Percentiles rank a stretch among this genome's conserved stretches.
Evolutionary conservation across 2,888 invertebrate species (phyloP).

Genomic region (Ashinkailepas kermadecensis): DNA sequence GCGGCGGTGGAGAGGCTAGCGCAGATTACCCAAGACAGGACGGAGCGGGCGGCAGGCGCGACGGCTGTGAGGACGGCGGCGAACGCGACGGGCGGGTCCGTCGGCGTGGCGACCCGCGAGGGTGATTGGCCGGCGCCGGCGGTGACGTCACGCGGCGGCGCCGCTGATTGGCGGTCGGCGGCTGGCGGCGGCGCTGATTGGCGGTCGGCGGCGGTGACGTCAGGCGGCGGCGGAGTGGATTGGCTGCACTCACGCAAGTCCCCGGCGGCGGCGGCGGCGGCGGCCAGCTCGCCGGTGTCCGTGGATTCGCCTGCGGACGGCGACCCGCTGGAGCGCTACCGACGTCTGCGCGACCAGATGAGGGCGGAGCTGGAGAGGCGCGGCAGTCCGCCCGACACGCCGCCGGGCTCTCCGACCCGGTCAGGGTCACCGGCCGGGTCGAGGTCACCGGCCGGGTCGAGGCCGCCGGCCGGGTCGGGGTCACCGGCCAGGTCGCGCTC

Average conservation of each 20-base stretch:
- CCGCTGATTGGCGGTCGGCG: neutral
- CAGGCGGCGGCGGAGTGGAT: neutral
- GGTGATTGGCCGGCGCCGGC: too few relatives aligned
- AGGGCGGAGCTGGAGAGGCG: neutral
- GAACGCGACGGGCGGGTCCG: too few relatives aligned
- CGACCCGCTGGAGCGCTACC: neutral
- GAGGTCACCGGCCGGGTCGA: too few relatives aligned
- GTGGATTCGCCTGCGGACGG: neutral
- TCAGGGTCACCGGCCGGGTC: too few relatives aligned
- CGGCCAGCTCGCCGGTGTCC: neutral
- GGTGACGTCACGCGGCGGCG: neutral
- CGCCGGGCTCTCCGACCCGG: too few relatives aligned
- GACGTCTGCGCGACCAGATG: neutral
- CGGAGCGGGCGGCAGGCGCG: too few relatives aligned
- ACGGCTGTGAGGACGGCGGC: too few relatives aligned
- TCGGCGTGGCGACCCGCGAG: too few relatives aligned
- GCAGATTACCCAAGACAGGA: too few relatives aligned
- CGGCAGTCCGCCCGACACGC: too few relatives aligned
- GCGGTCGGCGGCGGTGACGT: neutral
- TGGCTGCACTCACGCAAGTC: neutral
- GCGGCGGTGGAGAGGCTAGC: too few relatives aligned
- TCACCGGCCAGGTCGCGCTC: neutral
- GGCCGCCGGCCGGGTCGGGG: neutral
- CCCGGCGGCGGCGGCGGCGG: neutral
- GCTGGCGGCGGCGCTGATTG: neutral